These are phyloP conservation scores for Girardinichthys multiradiatus DNA, from an alignment of 2,113 vertebrate genomes.

Conservation along the genomic window DNA sequence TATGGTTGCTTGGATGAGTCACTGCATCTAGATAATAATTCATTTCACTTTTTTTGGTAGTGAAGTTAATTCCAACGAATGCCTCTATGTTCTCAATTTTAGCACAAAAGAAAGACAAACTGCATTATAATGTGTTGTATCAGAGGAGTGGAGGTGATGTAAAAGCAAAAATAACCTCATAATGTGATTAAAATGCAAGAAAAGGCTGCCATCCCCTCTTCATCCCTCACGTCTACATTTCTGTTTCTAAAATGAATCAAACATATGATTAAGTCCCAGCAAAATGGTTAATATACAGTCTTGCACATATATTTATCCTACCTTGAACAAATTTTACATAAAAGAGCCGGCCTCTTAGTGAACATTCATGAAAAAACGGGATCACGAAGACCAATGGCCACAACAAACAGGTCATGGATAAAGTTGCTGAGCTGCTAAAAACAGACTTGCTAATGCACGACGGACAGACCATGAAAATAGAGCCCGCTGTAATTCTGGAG, in stretches of 20 bases:
- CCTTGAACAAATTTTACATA: too few species aligned
- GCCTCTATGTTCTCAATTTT: neutral
- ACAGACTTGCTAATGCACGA: too few species aligned
- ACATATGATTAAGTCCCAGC: neutral
- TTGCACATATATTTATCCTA: neutral
- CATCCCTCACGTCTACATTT: neutral
- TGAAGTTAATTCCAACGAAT: neutral
- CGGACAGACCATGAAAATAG: neutral
- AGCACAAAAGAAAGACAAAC: neutral
- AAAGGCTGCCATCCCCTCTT: neutral
- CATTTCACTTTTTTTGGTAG: too few species aligned
- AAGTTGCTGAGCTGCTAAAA: too few species aligned
- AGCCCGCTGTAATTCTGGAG: neutral
- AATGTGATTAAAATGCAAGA: neutral
- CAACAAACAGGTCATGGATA: too few species aligned
- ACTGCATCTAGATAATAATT: too few species aligned
- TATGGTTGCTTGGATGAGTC: too few species aligned
- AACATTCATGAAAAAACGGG: neutral
- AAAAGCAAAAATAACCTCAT: constrained; percentile 3
- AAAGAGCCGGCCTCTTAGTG: neutral
- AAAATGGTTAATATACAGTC: neutral
- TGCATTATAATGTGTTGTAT: neutral
- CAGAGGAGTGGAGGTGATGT: neutral
- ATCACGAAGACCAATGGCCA: neutral
- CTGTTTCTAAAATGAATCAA: neutral